Percentiles rank a stretch among this genome's conserved stretches.
Evolutionary conservation across 2,797 vertebrate species (phyloP).

Genomic region (Aldrovandia affinis): DNA sequence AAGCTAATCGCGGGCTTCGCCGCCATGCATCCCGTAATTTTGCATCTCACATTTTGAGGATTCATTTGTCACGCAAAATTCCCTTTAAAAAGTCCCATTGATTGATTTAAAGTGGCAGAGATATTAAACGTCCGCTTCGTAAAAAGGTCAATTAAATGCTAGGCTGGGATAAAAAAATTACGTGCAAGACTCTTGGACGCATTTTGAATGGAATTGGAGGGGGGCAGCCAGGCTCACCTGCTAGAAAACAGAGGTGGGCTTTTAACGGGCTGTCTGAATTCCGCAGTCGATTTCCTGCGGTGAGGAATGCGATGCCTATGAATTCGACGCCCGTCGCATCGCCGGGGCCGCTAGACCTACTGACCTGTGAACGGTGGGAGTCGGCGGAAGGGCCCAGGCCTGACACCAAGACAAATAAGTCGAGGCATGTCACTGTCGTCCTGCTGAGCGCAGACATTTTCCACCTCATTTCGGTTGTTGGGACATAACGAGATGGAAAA

Average conservation of each 20-base stretch:
- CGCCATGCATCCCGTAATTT: not conserved
- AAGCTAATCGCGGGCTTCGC: not conserved
- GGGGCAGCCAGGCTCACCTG: not conserved
- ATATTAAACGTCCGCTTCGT: not conserved
- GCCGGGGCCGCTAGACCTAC: not conserved
- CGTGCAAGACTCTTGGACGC: not conserved
- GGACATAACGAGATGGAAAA: slow-evolving; percentile 17
- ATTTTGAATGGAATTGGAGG: not conserved
- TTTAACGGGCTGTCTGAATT: not conserved
- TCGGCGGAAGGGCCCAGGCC: not conserved
- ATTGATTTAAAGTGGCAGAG: slow-evolving; percentile 16
- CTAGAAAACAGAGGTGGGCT: not conserved
- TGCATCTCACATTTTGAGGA: slow-evolving; percentile 4
- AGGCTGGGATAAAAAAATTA: not conserved
- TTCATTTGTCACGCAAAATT: slow-evolving; percentile 11
- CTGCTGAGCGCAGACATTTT: not conserved
- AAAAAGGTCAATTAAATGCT: slow-evolving; percentile 17
- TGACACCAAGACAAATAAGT: not conserved
- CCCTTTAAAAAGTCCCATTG: not conserved
- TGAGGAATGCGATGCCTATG: not conserved
- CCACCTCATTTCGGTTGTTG: slow-evolving; percentile 25
- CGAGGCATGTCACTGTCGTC: not conserved
- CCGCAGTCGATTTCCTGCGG: not conserved
- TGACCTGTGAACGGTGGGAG: not conserved
- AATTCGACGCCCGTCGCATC: not conserved